Evolutionary conservation across 2,113 vertebrate genomes (phyloP), one percentile per base, ranked within the genome.

Genomic region (Misgurnus anguillicaudatus): DNA sequence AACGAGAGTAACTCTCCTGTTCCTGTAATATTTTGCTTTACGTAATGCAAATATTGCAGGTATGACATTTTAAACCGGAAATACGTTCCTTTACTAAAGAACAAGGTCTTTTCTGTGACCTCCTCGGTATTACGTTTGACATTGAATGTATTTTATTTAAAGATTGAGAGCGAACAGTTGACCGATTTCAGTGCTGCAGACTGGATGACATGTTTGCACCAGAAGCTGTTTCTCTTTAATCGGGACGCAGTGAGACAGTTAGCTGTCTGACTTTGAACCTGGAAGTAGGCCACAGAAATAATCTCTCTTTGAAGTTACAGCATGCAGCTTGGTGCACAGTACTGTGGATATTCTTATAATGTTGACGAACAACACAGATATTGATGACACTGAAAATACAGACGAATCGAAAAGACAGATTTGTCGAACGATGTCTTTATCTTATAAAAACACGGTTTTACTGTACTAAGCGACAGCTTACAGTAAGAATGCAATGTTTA

Each of bases 281-380:
- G 71, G 57, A 82, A 73, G 69, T 84, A 84, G 84, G 84, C 55
- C 82, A 79, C 53, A 72, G 74, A 36, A 77, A 69, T 66, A 60
- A 74, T 76, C 70, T 72, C 60, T 68, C 81, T 83, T 85, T 83
- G 81, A 81, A 66, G 78, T 76, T 79, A 55, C 79, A 62, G 73
- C 47, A 80, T 63, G 74, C 64, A 41, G 58, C 5, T n/a, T 78
- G 48, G 41, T 64, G 41, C 53, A 8, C 4, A 41, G 9, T 10
- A 63, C 53, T 31, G 36, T 61, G 6, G 42, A 24, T 41, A 73
- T 74, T 31, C 53, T 55, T 63, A 39, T 9, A 31, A 64, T 9
- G n/a, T 19, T 57, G 51, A 58, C 41, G 39, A 48, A 61, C 42
- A 60, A 61, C 42, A 47, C 1, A n/a, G 48, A 24, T 24, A 73